These are phyloP conservation scores for Steatornis caripensis DNA, from an alignment of 2,113 vertebrate species.

Conservation along the genomic window DNA sequence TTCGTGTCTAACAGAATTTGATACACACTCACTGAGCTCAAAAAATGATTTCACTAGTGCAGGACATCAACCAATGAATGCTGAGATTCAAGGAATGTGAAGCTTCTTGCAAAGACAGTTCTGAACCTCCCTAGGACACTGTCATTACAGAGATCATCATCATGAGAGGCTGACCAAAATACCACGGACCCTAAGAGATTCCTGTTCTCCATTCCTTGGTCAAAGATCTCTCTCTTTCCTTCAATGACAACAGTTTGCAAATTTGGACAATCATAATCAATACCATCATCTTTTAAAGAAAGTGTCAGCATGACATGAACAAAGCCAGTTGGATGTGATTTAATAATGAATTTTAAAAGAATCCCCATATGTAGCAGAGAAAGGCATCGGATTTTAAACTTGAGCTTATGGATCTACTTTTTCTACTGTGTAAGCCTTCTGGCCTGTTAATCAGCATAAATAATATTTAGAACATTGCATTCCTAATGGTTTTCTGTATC, in stretches of 20 bases:
- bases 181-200: background rate
- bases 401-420: background rate
- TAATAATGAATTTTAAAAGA: background rate
- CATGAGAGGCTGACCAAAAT: background rate
- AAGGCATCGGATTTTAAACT: background rate
- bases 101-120: background rate
- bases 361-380: background rate
- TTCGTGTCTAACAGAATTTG: background rate
- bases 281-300: background rate
- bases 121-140: background rate
- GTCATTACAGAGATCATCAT: fast-evolving
- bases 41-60: background rate
- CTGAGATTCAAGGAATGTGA: background rate
- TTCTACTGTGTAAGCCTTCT: background rate
- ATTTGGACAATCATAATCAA: background rate
- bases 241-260: background rate
- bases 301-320: background rate
- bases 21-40: background rate
- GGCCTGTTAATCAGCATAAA: background rate
- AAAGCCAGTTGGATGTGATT: background rate
- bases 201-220: background rate
- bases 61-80: background rate
- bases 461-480: no score
- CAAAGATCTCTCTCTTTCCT: background rate
- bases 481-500: background rate